A percentile compares a stretch with the other conserved stretches of the same genome.
These are phyloP conservation scores for Anthopleura sola DNA, from an alignment of 64 coral and sea anemone species.

Conservation along the genomic window DNA sequence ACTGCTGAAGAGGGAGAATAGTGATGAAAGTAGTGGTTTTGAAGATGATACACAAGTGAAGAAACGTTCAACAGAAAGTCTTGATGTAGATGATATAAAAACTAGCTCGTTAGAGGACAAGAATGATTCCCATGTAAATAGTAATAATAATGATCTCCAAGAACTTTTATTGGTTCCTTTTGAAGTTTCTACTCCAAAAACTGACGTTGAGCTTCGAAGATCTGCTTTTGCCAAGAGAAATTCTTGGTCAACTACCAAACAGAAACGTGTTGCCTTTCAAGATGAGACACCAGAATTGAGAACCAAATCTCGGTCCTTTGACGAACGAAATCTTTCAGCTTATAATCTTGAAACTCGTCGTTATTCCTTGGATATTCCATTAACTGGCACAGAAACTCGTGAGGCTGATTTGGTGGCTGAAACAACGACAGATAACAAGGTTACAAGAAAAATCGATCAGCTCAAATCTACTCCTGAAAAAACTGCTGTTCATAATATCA, in stretches of 20 bases:
- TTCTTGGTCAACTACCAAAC: conserved; percentile 3
- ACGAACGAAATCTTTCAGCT: neutral
- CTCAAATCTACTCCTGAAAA: neutral
- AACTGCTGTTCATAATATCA: neutral
- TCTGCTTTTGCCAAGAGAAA: neutral
- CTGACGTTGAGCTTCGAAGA: neutral
- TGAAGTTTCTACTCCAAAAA: conserved; percentile 1
- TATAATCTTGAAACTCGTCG: neutral
- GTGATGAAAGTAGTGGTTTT: conserved; percentile 80
- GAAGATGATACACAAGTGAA: conserved; percentile 54
- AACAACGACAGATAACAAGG: neutral
- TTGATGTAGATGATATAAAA: neutral
- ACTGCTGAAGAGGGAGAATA: conserved; percentile 52
- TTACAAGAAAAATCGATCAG: neutral
- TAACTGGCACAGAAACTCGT: neutral
- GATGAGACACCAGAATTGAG: neutral
- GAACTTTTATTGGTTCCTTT: neutral
- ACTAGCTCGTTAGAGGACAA: neutral
- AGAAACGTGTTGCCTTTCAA: conserved; percentile 17
- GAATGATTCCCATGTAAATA: neutral
- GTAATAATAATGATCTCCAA: neutral
- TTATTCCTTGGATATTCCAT: neutral
- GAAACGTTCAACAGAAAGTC: conserved; percentile 14
- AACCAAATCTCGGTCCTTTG: neutral
- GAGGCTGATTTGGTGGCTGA: neutral